These are phyloP conservation scores for Bugulina stolonifera DNA, from an alignment of 2,888 invertebrate species.

Conservation along the genomic window DNA sequence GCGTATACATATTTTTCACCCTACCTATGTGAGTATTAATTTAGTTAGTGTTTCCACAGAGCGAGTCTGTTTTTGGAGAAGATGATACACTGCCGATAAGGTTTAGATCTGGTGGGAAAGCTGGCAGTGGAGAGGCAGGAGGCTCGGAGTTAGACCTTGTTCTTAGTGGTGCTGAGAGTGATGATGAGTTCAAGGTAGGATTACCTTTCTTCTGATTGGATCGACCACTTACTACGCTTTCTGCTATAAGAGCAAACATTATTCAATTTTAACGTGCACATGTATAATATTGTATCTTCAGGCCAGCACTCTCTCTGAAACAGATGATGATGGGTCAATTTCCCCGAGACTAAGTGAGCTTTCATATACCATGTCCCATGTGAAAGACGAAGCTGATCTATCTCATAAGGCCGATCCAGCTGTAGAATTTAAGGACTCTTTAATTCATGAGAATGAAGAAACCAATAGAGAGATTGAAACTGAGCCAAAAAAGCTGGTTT, in stretches of 20 bases:
- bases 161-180: not conserved
- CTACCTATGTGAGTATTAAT: no score
- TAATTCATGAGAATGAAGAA: no score
- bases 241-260: no score
- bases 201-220: no score
- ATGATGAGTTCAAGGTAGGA: slow-evolving; percentile 7
- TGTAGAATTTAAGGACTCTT: no score
- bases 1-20: no score
- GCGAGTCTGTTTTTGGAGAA: slow-evolving; percentile 3
- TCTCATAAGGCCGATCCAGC: not conserved
- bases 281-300: no score
- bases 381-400: not conserved
- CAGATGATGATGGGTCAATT: slow-evolving; percentile 9
- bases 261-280: no score
- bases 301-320: not conserved
- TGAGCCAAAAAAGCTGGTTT: not conserved
- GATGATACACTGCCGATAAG: not conserved
- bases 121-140: not conserved
- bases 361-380: slow-evolving; percentile 17
- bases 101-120: not conserved
- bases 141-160: not conserved
- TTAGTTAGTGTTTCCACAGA: not conserved
- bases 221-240: no score
- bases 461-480: no score
- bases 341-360: slow-evolving; percentile 4